phyloP scores from a whole-genome alignment of 2,888 invertebrate genomes.

The Vanessa cardui region DNA sequence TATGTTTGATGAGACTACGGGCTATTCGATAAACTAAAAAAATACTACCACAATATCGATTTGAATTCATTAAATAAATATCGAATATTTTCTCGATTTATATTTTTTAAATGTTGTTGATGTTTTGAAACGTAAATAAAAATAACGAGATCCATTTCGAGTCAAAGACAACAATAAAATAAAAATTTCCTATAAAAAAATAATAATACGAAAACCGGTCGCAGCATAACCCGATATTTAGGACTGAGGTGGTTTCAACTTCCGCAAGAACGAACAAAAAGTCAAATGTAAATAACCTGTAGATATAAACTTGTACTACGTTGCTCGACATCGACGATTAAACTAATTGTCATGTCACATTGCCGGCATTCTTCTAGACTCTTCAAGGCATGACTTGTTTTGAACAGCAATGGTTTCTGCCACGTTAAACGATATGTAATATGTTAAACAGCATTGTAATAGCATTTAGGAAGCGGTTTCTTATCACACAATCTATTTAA shows the following conservation, averaged over 20 bases:
- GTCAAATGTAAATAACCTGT: conserved; percentile 82
- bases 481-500: conserved; percentile 62
- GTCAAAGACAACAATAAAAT: conserved; percentile 19
- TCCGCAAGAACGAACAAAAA: conserved; percentile 74
- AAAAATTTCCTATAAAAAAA: conserved; percentile 29
- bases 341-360: conserved; percentile 51
- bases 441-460: conserved; percentile 30
- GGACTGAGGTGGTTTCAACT: conserved; percentile 70
- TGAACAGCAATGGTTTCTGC: conserved; percentile 53
- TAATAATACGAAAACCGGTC: conserved; percentile 27
- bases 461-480: conserved; percentile 74
- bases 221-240: conserved; percentile 58
- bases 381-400: conserved; percentile 40
- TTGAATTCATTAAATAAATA: not conserved
- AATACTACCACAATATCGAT: conserved; percentile 14
- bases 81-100: not conserved
- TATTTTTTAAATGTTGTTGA: not conserved
- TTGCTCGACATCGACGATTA: conserved; percentile 53
- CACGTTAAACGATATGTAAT: conserved; percentile 23
- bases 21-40: conserved; percentile 55
- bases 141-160: conserved; percentile 30
- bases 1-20: conserved; percentile 56
- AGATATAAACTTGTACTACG: conserved; percentile 58
- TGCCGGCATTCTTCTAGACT: conserved; percentile 46
- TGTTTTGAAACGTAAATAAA: not conserved